These are phyloP conservation scores for Zelleria hepariella DNA, from an alignment of 2,888 invertebrate genomes.

Conservation along the genomic window DNA sequence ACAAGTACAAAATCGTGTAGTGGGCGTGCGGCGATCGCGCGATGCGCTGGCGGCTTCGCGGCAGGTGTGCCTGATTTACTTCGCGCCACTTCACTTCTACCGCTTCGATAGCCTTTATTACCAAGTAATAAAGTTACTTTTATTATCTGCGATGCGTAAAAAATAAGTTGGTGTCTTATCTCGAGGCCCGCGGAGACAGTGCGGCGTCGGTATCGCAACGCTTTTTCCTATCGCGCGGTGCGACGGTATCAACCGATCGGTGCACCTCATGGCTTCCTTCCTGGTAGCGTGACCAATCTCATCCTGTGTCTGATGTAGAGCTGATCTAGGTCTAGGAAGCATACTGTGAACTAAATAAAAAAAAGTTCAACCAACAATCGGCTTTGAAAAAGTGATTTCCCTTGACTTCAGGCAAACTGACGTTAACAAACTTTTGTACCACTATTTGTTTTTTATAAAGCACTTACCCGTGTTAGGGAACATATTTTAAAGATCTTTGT, in stretches of 20 bases:
- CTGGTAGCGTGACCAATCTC: not conserved
- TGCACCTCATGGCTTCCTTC: not conserved
- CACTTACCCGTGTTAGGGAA: too few species aligned
- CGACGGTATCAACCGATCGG: not conserved
- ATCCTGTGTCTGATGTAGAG: not conserved
- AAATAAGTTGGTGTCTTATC: not conserved
- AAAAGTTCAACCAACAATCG: not conserved
- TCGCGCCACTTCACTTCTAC: constrained; percentile 7
- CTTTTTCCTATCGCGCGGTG: not conserved
- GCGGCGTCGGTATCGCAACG: constrained; percentile 3
- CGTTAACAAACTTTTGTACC: too few species aligned
- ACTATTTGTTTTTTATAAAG: too few species aligned
- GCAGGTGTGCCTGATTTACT: constrained; percentile 20
- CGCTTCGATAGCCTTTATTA: not conserved
- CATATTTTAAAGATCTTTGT: too few species aligned
- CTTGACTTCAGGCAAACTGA: too few species aligned
- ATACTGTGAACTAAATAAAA: not conserved
- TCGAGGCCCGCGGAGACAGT: not conserved
- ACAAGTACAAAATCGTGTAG: constrained; percentile 13
- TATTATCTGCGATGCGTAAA: not conserved
- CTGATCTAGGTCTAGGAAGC: not conserved
- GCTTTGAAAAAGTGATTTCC: not conserved
- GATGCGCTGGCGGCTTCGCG: constrained; percentile 17
- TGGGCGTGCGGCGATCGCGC: constrained; percentile 22
- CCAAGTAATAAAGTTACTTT: not conserved